These are phyloP conservation scores for Caenorhabditis sulstoni DNA, from an alignment of 2,888 invertebrate species.

Conservation along the genomic window DNA sequence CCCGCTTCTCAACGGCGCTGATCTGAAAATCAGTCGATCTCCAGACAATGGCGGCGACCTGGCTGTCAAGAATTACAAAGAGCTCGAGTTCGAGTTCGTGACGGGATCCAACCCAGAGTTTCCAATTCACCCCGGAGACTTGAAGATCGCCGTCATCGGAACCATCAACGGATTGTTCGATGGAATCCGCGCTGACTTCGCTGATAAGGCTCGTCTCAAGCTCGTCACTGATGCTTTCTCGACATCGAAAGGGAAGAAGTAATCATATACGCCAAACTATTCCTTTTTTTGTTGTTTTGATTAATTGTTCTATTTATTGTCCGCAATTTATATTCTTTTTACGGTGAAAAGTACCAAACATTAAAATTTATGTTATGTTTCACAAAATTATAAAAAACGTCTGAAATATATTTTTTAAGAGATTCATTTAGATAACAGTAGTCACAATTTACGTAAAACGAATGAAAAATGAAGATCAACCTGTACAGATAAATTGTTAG, in stretches of 20 bases:
- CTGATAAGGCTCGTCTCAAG: slow-evolving; percentile 59
- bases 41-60: slow-evolving; percentile 89
- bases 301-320: too few relatives aligned
- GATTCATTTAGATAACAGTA: too few relatives aligned
- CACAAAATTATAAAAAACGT: too few relatives aligned
- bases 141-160: slow-evolving; percentile 90
- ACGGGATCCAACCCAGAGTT: slow-evolving; percentile 81
- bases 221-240: slow-evolving; percentile 68
- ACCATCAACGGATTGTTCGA: slow-evolving; percentile 86
- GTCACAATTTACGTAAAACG: too few relatives aligned
- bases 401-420: too few relatives aligned
- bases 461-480: not conserved
- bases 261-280: slow-evolving; percentile 11
- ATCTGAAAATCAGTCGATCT: slow-evolving; percentile 67
- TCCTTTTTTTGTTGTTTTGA: slow-evolving; percentile 3
- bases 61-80: slow-evolving; percentile 86
- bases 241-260: slow-evolving; percentile 64
- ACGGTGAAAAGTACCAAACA: too few relatives aligned
- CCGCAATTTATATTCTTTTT: too few relatives aligned
- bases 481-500: too few relatives aligned
- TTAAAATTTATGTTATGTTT: too few relatives aligned
- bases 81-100: slow-evolving; percentile 89
- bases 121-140: slow-evolving; percentile 91
- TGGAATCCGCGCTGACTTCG: slow-evolving; percentile 62
- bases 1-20: slow-evolving; percentile 63